phyloP scores from a whole-genome alignment of 2,113 vertebrate species.

The Maccullochella peelii region DNA sequence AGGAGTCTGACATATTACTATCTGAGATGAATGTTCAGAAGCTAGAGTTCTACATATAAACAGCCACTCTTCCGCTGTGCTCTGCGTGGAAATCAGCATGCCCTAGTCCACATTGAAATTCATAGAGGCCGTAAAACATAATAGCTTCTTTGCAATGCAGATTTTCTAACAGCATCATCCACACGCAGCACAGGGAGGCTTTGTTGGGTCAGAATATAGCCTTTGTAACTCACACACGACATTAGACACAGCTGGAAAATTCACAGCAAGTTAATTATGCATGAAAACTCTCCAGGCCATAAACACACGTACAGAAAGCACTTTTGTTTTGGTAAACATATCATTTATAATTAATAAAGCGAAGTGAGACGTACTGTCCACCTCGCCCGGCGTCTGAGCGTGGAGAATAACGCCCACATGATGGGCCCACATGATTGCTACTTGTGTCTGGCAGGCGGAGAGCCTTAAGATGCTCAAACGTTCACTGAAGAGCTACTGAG shows the following conservation, averaged over 20 bases:
- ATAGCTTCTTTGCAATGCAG: slow-evolving; percentile 53
- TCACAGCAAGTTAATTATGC: slow-evolving; percentile 48
- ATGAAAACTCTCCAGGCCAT: slow-evolving; percentile 21
- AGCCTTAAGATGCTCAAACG: background rate
- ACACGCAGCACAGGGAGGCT: slow-evolving; percentile 31
- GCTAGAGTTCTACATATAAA: background rate
- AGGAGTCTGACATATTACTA: slow-evolving; percentile 10
- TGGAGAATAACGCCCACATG: background rate
- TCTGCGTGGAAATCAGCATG: slow-evolving; percentile 2
- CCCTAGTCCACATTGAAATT: slow-evolving; percentile 36
- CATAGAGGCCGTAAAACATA: slow-evolving; percentile 36
- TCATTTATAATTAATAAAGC: slow-evolving; percentile 57
- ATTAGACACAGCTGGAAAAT: slow-evolving; percentile 39
- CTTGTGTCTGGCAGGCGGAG: background rate
- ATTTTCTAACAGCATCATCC: slow-evolving; percentile 9
- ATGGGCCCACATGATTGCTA: slow-evolving; percentile 4
- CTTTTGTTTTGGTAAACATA: slow-evolving; percentile 55
- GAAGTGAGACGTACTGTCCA: background rate
- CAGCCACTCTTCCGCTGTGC: background rate
- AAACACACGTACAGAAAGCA: slow-evolving; percentile 27
- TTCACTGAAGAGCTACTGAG: background rate
- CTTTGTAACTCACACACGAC: slow-evolving; percentile 50
- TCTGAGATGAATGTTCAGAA: background rate
- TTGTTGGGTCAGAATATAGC: slow-evolving; percentile 54
- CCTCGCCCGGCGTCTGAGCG: background rate